Evolutionary conservation across 2,113 vertebrate species (phyloP).

Genomic region (Paracanthobrama guichenoti): DNA sequence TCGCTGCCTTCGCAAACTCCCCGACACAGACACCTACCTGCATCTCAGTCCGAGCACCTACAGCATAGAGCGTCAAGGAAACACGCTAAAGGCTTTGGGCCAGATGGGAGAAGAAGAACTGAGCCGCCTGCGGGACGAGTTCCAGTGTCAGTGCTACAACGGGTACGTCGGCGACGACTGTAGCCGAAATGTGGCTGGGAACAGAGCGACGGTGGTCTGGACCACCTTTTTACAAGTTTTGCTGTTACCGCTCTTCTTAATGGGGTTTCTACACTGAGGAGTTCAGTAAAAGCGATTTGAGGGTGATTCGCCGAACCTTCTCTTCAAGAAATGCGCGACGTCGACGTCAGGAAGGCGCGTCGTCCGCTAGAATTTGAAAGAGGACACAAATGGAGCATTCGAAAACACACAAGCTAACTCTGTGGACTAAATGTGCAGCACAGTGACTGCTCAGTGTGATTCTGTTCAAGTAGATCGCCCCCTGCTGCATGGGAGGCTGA

Average conservation of each 20-base stretch:
- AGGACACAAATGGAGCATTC: background rate
- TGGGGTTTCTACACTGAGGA: conserved; percentile 67
- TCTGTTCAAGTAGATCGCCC: background rate
- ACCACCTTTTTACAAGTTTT: conserved; percentile 32
- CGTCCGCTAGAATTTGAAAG: background rate
- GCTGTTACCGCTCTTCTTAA: conserved; percentile 67
- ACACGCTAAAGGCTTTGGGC: conserved; percentile 64
- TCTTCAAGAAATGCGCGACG: background rate
- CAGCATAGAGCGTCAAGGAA: conserved; percentile 64
- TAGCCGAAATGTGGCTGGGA: conserved; percentile 60
- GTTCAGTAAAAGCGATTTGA: background rate
- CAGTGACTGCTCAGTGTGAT: background rate
- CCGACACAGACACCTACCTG: conserved; percentile 73
- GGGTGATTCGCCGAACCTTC: background rate
- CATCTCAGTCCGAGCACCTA: conserved; percentile 80
- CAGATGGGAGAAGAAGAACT: conserved; percentile 62
- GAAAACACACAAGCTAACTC: background rate
- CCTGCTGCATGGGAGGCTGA: conserved; percentile 37
- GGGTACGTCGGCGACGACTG: conserved; percentile 79
- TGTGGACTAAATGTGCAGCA: background rate
- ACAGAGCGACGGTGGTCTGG: conserved; percentile 62
- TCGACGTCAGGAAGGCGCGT: background rate
- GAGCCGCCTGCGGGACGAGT: conserved; percentile 67
- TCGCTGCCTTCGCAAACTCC: conserved; percentile 78
- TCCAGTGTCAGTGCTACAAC: conserved; percentile 88